phyloP scores from a whole-genome alignment of 2,888 invertebrate species.

The Bruchidius siliquastri region DNA sequence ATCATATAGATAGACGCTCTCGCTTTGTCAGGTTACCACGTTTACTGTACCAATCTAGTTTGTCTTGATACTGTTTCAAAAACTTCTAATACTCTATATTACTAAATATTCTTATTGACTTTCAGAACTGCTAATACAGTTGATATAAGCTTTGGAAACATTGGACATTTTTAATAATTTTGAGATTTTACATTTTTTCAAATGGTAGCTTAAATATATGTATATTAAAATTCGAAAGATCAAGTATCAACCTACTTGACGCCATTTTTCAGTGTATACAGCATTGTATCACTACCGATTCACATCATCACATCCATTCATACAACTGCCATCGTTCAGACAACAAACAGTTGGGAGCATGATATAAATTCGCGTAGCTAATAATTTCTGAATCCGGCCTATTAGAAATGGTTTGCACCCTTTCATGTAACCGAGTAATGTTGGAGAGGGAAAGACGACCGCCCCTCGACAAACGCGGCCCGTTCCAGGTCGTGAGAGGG shows the following conservation, averaged over 20 bases:
- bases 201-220: too few relatives aligned
- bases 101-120: too few relatives aligned
- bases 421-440: conserved; percentile 3
- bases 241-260: not conserved
- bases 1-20: too few relatives aligned
- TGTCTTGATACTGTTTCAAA: too few relatives aligned
- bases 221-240: too few relatives aligned
- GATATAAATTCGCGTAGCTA: not conserved
- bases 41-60: too few relatives aligned
- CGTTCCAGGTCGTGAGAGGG: conserved; percentile 18
- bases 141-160: too few relatives aligned
- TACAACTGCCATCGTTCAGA: not conserved
- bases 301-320: not conserved
- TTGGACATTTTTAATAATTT: too few relatives aligned
- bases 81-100: too few relatives aligned
- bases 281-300: not conserved
- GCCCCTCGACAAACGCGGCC: conserved; percentile 14
- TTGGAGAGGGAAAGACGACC: conserved; percentile 30
- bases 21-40: too few relatives aligned
- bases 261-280: not conserved
- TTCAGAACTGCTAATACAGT: too few relatives aligned
- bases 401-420: not conserved
- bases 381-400: not conserved
- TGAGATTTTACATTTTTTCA: too few relatives aligned
- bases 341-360: not conserved